Base-by-base conservation (phyloP, 2,797 vertebrate genomes). In the Amphiprion clarkii region DNA sequence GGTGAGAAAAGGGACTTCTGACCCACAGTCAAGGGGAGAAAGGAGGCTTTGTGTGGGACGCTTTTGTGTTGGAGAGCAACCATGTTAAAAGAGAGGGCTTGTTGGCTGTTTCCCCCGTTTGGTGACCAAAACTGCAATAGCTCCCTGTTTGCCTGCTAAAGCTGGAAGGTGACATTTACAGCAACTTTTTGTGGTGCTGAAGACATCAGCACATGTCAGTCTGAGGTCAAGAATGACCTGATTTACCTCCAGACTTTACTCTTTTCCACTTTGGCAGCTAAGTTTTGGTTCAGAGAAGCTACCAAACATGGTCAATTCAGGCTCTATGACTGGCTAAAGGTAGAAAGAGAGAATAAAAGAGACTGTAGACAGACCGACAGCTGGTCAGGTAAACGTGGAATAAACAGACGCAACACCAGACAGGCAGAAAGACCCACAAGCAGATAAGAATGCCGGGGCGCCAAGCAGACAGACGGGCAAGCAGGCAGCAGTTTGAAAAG, bases 11-110 rank as follows among this genome's bases (percentile, higher is more conserved):
- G 93, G 95, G 96, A 99, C 98, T 99, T 98, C 96, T 99, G 97
- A 99, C 97, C 96, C 97, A 97, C 94, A 96, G 95, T 96, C 94
- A 95, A 96, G 95, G 95, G 96, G 95, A 97, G 96, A 95, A 97
- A 95, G 95, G 94, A 91, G 94, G 93, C 95, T 97, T 97, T 97
- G 95, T 97, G 93, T 95, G 92, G 74, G 79, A 86, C 73, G 92
- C 96, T 96, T 98, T 99, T 99, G 96, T 99, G 94, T 96, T 80
- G 40, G 78, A 83, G 94, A 95, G 93, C 92, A 95, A 95, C 96
- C 96, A 94, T 96, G 95, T 97, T 97, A 96, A 97, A 96, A 94
- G 84, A 95, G 93, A 94, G 93, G 93, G 93, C 92, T 95, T 88
- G 84, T 84, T 89, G 89, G 88, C 87, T 87, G 79, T 72, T 87